Base-by-base conservation (phyloP, 2,797 vertebrate species). In the Sorex maritimensis region DNA sequence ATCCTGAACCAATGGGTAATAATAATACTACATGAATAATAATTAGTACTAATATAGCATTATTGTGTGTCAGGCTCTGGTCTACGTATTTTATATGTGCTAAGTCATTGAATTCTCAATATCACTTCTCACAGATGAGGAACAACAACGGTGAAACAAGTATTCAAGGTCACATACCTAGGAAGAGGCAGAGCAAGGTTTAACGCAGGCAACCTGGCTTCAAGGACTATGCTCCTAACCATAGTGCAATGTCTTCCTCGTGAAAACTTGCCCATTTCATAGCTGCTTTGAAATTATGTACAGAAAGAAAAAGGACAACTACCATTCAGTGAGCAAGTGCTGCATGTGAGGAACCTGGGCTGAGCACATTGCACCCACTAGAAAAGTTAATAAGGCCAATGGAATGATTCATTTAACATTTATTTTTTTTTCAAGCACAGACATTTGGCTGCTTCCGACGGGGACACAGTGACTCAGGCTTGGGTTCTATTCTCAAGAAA, bases 111-210 rank as follows among this genome's bases (percentile, higher is more conserved):
- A 67, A 79, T 34, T 30, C 23, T 61, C 26, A n/a, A 24, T 52
- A 58, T 19, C 52, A 65, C 49, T 86, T 90, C 81, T 75, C 83
- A 84, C 67, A 75, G 78, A 86, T 58, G 86, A 86, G 38, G 81
- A 72, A 55, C 52, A 49, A 55, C 34, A 14, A 28, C 44, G 38
- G 5, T 38, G 5, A 23, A 28, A n/a, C 78, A 30, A 86, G 49
- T 55, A 17, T 38, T 28, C 1, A 5, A 14, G 72, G 34, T 10
- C 38, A 74, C 44, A 46, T 1, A 82, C 38, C 30, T 55, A 26
- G n/a, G 19, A 80, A 83, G 52, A n/a, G 10, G 26, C 52, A 52
- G 44, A 72, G 34, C 23, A 73, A 77, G 34, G 88, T 19, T 52
- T 24, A 68, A 46, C 74, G 52, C 9, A 65, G 58, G 7, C 24